Percentiles rank a stretch among this genome's conserved stretches.
Conservation (phyloP, 2,888 invertebrate genomes). For the Bruchidius siliquastri region DNA sequence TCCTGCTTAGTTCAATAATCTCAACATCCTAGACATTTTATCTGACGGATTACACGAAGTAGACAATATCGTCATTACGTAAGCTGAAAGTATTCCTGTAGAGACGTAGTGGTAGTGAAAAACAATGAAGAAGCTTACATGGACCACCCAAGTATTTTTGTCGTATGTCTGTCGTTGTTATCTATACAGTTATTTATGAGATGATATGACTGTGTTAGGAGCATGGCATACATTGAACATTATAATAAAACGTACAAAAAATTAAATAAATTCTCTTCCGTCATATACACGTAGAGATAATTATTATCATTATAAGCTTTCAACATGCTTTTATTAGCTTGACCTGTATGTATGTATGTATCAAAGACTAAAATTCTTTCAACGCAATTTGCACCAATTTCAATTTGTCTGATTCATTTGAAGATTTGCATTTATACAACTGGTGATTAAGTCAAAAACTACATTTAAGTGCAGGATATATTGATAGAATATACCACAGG, state of each 20-base stretch:
- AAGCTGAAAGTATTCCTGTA: not conserved
- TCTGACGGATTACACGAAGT: not conserved
- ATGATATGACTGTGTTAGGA: not conserved
- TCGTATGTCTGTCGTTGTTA: not conserved
- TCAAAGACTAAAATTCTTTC: no score
- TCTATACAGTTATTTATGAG: not conserved
- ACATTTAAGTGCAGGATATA: no score
- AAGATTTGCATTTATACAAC: no score
- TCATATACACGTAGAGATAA: no score
- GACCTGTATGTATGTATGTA: no score
- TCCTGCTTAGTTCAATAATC: not conserved
- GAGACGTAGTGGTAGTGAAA: not conserved
- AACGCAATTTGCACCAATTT: no score
- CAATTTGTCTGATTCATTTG: no score
- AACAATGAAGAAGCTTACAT: not conserved
- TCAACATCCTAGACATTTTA: not conserved
- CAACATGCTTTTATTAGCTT: no score
- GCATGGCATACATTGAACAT: not conserved
- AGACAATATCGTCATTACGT: not conserved
- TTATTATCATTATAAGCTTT: no score
- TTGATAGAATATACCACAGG: no score
- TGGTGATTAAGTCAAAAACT: no score
- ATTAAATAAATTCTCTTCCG: no score
- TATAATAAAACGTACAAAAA: not conserved
- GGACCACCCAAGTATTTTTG: not conserved